Conservation (phyloP, 2,888 invertebrate genomes). For the Ophion costatus region DNA sequence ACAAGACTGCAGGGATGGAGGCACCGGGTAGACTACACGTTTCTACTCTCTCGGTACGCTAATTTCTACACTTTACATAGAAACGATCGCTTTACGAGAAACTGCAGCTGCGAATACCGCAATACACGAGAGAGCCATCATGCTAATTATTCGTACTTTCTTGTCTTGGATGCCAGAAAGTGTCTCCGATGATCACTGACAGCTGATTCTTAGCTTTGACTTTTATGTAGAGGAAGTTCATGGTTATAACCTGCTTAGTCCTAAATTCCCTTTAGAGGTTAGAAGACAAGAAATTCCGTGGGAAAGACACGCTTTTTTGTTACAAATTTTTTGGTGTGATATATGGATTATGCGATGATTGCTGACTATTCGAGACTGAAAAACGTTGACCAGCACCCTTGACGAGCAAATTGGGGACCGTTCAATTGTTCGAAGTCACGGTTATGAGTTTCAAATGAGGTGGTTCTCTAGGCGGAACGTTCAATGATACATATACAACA, state of each 20-base stretch:
- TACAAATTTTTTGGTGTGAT: too few species aligned
- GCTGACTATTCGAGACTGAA: too few species aligned
- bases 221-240: too few species aligned
- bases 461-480: slow-evolving; percentile 4
- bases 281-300: too few species aligned
- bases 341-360: too few species aligned
- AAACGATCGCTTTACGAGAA: neutral
- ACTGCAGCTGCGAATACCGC: neutral
- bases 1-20: neutral
- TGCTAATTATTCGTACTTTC: neutral
- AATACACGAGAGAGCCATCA: neutral
- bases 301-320: too few species aligned
- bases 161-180: neutral
- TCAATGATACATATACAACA: neutral
- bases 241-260: too few species aligned
- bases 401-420: too few species aligned
- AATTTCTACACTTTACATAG: slow-evolving; percentile 33
- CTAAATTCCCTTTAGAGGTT: too few species aligned
- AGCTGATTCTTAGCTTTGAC: too few species aligned
- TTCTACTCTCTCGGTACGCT: slow-evolving; percentile 26
- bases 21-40: neutral
- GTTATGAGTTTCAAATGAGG: slow-evolving; percentile 5
- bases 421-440: slow-evolving; percentile 10
- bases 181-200: too few species aligned
- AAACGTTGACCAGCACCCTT: too few species aligned